Evolutionary conservation across 2,888 invertebrate genomes (phyloP), one percentile per base, ranked within the genome.

Genomic region (Caradrina clavipalpis): DNA sequence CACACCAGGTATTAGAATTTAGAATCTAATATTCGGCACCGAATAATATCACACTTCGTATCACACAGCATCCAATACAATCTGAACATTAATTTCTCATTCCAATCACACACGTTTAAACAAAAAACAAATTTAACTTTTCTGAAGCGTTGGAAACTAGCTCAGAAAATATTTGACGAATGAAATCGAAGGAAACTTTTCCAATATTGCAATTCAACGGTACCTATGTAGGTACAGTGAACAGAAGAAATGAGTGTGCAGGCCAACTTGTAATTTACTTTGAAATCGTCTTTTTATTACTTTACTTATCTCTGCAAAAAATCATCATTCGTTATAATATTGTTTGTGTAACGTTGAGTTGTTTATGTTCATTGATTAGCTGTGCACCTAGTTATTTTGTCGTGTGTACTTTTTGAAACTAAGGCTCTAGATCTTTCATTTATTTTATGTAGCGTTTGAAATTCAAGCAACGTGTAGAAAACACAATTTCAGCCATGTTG

Each of bases 141-240:
- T 50, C 49, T 39, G 49, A 65, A 63, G 59, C 59, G 66, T 67
- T 76, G 61, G 59, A 76, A 72, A 76, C 76, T 62, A 76, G 72
- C 66, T 72, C 56, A 47, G 78, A 76, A 77, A 72, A 76, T 77
- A 77, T 76, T 73, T 77, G 78, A 73, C 45, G 73, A 76, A 76
- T 77, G 65, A 72, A 76, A 76, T 76, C 60, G 73, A 76, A 63
- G 53, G 17, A 77, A 76, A 76, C 39, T 76, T 76, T 76, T 76
- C 67, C 76, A 76, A 76, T 76, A 76, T 73, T 76, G 78, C 78
- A 77, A 56, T 67, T 63, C 54, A 70, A 50, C 45, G 47, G 54
- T 62, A 53, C 66, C 35, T 61, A 45, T 15, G 58, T 61, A 39
- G 13, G 59, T 66, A 66, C 60, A 57, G 22, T 35, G 4, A 15